Base-by-base conservation (phyloP, 2,888 invertebrate genomes). In the Latrodectus elegans region DNA sequence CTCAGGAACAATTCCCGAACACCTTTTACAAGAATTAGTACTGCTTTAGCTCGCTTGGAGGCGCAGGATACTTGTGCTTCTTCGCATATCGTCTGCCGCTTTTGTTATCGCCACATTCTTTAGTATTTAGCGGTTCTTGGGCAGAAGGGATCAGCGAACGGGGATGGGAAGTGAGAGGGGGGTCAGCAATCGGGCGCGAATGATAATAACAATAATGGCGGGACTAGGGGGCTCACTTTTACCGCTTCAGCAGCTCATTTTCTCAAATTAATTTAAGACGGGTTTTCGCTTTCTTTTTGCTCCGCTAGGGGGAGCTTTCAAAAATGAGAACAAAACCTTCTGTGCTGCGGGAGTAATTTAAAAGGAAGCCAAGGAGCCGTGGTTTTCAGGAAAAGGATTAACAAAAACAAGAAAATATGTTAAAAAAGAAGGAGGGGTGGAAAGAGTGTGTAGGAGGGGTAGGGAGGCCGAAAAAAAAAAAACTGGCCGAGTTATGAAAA, bases 1-100 rank as follows among this genome's bases (percentile, higher is more conserved):
- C 8, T 38, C 65, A 14, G 51, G 82, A 76, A 83, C 79, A 85
- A 79, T 79, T 74, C 74, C 55, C 70, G 74, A 85, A 79, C 85
- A 85, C 85, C 85, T 85, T 85, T 85, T 79, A 85, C 85, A 79
- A 85, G 85, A 85, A 85, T 85, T 85, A 85, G 85, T 85, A 85
- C 84, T 77, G 72, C 84, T 84, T 78, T 78, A 38, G 73, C 84
- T 84, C 84, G 78, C 84, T 73, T 77, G 73, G 84, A 64, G 84
- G 84, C 84, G 84, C 84, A 74, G 53, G 84, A 65, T 73, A 67
- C 81, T 65, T 74, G 65, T 74, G 73, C 74, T 68, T 52, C 60
- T n/a, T 68, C 53, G 74, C 53, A 75, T 65, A 71, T 76, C 84
- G 72, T 78, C 84, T 67, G 76, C 76, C n/a, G 76, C 83, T 84